Percentiles rank a stretch among this genome's conserved stretches.
Conservation (phyloP, 2,113 vertebrate species). For the Sorex fumeus region DNA sequence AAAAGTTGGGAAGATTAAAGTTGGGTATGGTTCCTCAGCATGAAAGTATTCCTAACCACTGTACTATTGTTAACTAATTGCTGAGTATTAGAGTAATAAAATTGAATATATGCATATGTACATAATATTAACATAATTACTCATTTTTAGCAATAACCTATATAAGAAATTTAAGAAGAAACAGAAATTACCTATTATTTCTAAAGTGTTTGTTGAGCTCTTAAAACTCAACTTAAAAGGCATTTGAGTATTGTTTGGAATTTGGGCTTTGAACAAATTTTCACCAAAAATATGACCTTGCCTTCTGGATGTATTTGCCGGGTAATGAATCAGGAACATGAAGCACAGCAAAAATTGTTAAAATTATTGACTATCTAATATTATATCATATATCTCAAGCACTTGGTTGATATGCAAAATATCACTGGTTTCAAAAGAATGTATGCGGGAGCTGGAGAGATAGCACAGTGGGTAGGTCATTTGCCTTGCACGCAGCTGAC, state of each 20-base stretch:
- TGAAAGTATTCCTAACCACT: too few species aligned
- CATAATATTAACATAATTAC: too few species aligned
- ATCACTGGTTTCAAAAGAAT: background rate
- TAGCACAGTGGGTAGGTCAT: too few species aligned
- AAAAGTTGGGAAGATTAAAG: too few species aligned
- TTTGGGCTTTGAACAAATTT: background rate
- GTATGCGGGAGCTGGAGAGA: too few species aligned
- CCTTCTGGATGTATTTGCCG: background rate
- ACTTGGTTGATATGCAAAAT: background rate
- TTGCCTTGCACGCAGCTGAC: too few species aligned
- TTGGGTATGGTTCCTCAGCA: too few species aligned
- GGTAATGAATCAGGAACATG: background rate
- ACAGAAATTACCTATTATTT: background rate
- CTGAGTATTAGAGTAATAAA: too few species aligned
- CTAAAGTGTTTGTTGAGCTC: background rate
- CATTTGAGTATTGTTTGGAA: background rate
- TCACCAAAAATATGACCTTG: background rate
- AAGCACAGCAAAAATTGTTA: background rate
- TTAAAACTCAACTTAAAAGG: background rate
- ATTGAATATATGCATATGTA: too few species aligned
- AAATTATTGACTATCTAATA: conserved; percentile 15
- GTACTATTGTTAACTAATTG: too few species aligned
- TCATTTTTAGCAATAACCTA: too few species aligned
- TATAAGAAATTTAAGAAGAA: background rate
- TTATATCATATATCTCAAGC: background rate